These are phyloP conservation scores for Ovis aries DNA, from an alignment of 2,113 vertebrate genomes.

Conservation along the genomic window ARS-UI_Ramb_v3.0 NC_056058.1:96461501-96462000, in stretches of 20 bases:
- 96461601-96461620: not conserved
- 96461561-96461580: not conserved
- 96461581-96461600: not conserved
- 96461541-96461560: not conserved
- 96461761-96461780: too few species aligned
- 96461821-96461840: not conserved
- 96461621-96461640: not conserved
- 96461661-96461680: not conserved
- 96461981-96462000: not conserved
- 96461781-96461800: rapidly evolving
- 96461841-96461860: not conserved
- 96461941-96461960: too few species aligned
- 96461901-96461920: not conserved
- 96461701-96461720: not conserved
- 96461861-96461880: rapidly evolving
- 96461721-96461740: too few species aligned
- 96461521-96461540: not conserved
- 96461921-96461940: not conserved
- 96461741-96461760: too few species aligned
- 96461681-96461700: not conserved
- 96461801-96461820: not conserved
- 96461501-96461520: not conserved
- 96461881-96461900: not conserved
- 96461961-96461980: too few species aligned
- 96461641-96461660: not conserved